A percentile compares a stretch with the other conserved stretches of the same genome.
Conservation (phyloP, 2,888 invertebrate species). For the Drosophila longiperda region DNA sequence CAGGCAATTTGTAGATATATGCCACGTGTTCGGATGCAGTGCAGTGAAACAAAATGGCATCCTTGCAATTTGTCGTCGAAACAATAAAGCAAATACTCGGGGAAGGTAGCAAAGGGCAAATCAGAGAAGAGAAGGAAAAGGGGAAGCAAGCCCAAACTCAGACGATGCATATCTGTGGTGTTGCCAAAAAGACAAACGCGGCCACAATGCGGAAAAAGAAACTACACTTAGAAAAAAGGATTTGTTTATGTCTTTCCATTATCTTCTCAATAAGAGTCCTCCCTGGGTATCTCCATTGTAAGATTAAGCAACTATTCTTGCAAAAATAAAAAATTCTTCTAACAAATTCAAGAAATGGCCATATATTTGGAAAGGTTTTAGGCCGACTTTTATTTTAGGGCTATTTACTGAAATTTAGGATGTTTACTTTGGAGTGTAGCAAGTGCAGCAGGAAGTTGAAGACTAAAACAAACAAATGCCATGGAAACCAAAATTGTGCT, state of each 20-base stretch:
- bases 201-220: conserved; percentile 58
- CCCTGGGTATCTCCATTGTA: no score
- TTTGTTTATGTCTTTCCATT: not conserved
- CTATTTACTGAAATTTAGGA: not conserved
- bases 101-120: conserved; percentile 53
- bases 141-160: conserved; percentile 59
- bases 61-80: conserved; percentile 72
- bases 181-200: conserved; percentile 55
- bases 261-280: no score
- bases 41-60: conserved; percentile 55
- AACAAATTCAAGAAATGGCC: no score
- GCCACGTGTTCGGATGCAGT: conserved; percentile 59
- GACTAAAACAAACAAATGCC: not conserved
- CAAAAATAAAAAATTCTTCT: no score
- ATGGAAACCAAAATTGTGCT: not conserved
- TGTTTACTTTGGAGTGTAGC: not conserved
- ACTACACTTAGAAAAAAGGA: not conserved
- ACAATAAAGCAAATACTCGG: conserved; percentile 59
- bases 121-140: conserved; percentile 42
- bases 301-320: no score
- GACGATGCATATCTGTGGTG: conserved; percentile 40
- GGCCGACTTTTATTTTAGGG: not conserved
- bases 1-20: conserved; percentile 40
- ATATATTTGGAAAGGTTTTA: not conserved
- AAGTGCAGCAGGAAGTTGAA: conserved; percentile 5